Base-by-base conservation (phyloP, 2,888 invertebrate genomes). In the Petrolisthes cinctipes region DNA sequence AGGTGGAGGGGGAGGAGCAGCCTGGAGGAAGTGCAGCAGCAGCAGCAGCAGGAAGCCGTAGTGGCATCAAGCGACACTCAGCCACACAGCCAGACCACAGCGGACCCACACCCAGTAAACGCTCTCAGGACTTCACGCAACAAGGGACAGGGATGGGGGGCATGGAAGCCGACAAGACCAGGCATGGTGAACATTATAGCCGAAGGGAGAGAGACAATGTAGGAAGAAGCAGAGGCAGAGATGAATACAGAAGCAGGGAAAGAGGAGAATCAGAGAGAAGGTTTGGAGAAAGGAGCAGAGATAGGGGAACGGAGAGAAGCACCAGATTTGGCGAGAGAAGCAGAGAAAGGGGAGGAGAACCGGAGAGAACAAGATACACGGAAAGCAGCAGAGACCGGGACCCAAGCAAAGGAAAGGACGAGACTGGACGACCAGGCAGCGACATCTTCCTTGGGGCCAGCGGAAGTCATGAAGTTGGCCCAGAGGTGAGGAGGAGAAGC, bases 1-100 rank as follows among this genome's bases (percentile, higher is more conserved):
- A 71, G 51, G 78, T 90, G 88, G 90, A 90, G 68, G 90, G 86
- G 14, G 85, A 87, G 3, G 54, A 23, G 37, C 71, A 73, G 54
- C 71, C 51, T n/a, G 73, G n/a, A 14, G 73, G 61, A 53, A 20
- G 53, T 1, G 23, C 54, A 61, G n/a, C 23, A 84, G 84, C 20
- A 61, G 76, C 54, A 57, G 37, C 53, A n/a, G 86, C 76, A 17
- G 66, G 82, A 37, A 68, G 80, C 6, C 79, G 87, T 51, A 84
- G 73, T 61, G 87, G 61, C 80, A 87, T 83, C 20, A 87, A 87
- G 80, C 61, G 87, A 20, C 87, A 83, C 75, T 87, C 87, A 5
- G 80, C 61, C 80, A 75, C 83, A 20, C 83, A 81, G 66, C 83
- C 83, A 11, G 87, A 87, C 80, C 83, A 73, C n/a, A 80, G 87